These are phyloP conservation scores for Glaucidium brasilianum DNA, from an alignment of 2,113 vertebrate genomes.

Conservation along the genomic window DNA sequence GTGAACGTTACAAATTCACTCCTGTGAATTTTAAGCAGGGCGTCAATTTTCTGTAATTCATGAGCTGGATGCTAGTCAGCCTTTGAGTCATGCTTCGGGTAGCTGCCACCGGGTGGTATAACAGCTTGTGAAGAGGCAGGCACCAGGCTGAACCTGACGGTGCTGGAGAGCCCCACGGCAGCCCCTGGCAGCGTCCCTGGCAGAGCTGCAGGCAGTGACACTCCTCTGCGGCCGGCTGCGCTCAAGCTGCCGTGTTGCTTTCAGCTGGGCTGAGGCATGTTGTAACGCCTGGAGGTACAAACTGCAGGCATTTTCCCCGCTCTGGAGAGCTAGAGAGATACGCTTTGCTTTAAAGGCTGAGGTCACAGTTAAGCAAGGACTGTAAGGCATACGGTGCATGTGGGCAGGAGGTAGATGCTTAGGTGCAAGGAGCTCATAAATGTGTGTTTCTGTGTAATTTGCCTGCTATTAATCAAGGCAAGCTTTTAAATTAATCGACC, in stretches of 20 bases:
- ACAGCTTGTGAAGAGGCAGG: slow-evolving; percentile 43
- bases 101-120: slow-evolving; percentile 27
- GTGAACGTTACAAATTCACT: background rate
- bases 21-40: slow-evolving; percentile 53
- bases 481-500: background rate
- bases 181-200: background rate
- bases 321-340: background rate
- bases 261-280: background rate
- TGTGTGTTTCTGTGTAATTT: background rate
- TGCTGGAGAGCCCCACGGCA: background rate
- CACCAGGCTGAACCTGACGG: slow-evolving; percentile 16
- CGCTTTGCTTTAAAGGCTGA: background rate
- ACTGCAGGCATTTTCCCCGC: background rate
- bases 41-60: slow-evolving; percentile 28
- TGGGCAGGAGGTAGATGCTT: background rate
- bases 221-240: background rate
- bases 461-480: background rate
- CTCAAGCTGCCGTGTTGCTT: background rate
- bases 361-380: background rate
- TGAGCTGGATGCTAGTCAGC: background rate
- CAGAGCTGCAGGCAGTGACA: background rate
- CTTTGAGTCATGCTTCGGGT: slow-evolving; percentile 25
- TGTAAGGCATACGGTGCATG: background rate
- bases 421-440: background rate
- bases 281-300: slow-evolving; percentile 39